Conservation (phyloP, 2,113 vertebrate genomes). For the Ceyx melanurus region DNA sequence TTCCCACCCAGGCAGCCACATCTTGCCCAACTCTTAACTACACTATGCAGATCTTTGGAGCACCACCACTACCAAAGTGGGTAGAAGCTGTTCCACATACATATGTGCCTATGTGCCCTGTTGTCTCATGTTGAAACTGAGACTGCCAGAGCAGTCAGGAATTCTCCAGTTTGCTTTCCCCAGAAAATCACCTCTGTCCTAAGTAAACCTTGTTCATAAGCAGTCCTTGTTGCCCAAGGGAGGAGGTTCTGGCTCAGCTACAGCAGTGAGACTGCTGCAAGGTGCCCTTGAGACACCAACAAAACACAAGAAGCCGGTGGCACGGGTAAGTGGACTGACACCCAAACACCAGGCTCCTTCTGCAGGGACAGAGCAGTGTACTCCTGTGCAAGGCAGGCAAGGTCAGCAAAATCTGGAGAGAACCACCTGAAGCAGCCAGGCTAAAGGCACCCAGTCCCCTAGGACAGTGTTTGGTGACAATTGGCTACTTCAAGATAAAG, state of each 20-base stretch:
- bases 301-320: neutral
- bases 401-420: neutral
- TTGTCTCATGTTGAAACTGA: neutral
- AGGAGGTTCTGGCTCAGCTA: neutral
- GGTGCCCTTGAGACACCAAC: neutral
- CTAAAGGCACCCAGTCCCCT: neutral
- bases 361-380: neutral
- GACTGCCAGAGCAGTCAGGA: neutral
- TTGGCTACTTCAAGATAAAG: neutral
- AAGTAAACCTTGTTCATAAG: neutral
- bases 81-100: neutral
- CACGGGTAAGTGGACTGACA: neutral
- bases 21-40: neutral
- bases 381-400: neutral
- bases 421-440: neutral
- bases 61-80: neutral
- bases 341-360: neutral
- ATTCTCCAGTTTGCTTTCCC: neutral
- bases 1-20: neutral
- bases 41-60: neutral
- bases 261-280: neutral
- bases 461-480: neutral
- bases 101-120: rapidly evolving
- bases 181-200: neutral
- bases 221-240: neutral